These are phyloP conservation scores for Aphrocallistes beatrix DNA, from an alignment of 37 sponge, comb jelly and placozoan genomes.

Conservation along the genomic window DNA sequence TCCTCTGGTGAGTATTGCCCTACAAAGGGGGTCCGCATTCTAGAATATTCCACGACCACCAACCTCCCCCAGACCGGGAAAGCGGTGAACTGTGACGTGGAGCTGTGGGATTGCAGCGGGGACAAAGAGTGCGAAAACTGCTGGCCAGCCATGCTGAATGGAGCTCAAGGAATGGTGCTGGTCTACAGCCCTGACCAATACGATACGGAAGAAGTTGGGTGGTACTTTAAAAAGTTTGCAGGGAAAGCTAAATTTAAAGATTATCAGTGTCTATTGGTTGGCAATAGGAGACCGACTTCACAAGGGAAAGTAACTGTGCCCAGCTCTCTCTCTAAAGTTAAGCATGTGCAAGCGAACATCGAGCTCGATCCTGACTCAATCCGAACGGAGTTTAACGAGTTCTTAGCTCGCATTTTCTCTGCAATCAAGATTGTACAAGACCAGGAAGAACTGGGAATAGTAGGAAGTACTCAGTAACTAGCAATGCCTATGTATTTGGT, in stretches of 20 bases:
- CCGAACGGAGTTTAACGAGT: neutral
- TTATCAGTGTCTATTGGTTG: neutral
- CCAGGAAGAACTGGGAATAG: constrained; percentile 13
- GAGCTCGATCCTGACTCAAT: neutral
- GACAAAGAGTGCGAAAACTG: constrained; percentile 23
- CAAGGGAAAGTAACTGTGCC: neutral
- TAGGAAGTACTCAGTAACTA: neutral
- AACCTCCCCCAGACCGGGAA: neutral
- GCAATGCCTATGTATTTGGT: too few relatives aligned
- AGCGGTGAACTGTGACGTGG: constrained; percentile 4
- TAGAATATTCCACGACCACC: constrained; percentile 19
- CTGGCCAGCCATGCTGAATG: constrained; percentile 31
- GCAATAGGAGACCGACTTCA: neutral
- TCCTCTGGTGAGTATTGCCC: constrained; percentile 30
- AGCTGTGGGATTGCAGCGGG: constrained; percentile 35
- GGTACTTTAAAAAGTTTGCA: neutral
- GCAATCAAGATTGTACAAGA: neutral
- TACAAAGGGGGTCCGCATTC: constrained; percentile 30
- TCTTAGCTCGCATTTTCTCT: neutral
- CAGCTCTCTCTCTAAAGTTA: neutral
- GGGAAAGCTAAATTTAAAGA: neutral
- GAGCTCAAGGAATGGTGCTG: constrained; percentile 21
- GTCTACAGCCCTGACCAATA: constrained; percentile 15
- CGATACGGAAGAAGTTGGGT: constrained; percentile 10
- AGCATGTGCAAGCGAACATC: neutral